Percentiles rank a stretch among this genome's conserved stretches.
phyloP scores from a whole-genome alignment of 2,888 invertebrate species.

The Leucozona laternaria region DNA sequence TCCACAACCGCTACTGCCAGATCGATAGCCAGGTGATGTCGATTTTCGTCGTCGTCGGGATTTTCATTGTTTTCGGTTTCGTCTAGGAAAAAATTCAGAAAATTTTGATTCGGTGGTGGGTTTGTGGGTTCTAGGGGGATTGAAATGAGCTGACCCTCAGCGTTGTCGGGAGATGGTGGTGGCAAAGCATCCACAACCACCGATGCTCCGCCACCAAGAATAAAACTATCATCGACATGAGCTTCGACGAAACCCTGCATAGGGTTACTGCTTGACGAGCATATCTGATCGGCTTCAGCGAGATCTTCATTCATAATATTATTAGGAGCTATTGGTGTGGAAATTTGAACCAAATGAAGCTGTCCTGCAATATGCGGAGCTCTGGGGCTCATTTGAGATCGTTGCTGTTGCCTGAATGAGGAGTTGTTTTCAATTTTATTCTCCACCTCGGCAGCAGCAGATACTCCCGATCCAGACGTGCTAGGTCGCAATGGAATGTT shows the following conservation, averaged over 20 bases:
- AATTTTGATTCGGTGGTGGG: constrained; percentile 48
- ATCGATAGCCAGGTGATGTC: constrained; percentile 28
- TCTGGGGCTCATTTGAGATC: constrained; percentile 21
- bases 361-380: constrained; percentile 62
- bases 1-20: constrained; percentile 31
- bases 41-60: constrained; percentile 79
- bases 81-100: constrained; percentile 64
- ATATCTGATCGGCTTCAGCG: constrained; percentile 92
- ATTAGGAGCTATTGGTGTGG: constrained; percentile 81
- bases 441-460: constrained; percentile 37
- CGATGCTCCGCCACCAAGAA: constrained; percentile 1
- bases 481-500: constrained; percentile 65
- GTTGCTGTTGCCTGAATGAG: constrained; percentile 37
- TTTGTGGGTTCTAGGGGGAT: constrained; percentile 46
- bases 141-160: constrained; percentile 58
- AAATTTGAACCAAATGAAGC: constrained; percentile 47
- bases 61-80: constrained; percentile 82
- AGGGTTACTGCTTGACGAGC: constrained; percentile 80
- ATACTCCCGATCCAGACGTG: background rate
- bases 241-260: constrained; percentile 42
- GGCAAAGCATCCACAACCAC: constrained; percentile 17
- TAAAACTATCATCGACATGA: constrained; percentile 56
- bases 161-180: constrained; percentile 50
- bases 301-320: constrained; percentile 87
- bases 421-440: constrained; percentile 72